Percentiles rank a stretch among this genome's conserved stretches.
These are phyloP conservation scores for Pararge aegeria DNA, from an alignment of 1,140 invertebrate genomes.

Conservation along the genomic window DNA sequence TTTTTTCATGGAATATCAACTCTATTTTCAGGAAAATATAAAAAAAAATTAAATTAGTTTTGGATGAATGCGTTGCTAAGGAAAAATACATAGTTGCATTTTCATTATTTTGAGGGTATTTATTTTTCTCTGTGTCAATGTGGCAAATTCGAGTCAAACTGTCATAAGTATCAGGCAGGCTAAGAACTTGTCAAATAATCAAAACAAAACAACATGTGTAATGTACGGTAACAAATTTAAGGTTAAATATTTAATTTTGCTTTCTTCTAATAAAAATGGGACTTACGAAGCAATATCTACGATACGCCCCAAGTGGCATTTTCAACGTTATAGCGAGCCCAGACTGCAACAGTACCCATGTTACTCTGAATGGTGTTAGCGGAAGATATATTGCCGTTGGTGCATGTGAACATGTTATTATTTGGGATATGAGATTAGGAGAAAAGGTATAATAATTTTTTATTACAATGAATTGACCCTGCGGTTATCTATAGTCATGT, in stretches of 20 bases:
- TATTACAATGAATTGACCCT: background rate
- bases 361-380: slow-evolving; percentile 86
- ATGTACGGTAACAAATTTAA: background rate
- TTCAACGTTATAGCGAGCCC: slow-evolving; percentile 93
- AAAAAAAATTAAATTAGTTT: too few relatives aligned
- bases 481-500: too few relatives aligned
- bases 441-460: slow-evolving; percentile 85
- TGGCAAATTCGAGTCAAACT: too few relatives aligned
- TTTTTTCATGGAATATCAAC: too few relatives aligned
- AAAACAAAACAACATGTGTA: slow-evolving; percentile 39
- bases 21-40: too few relatives aligned
- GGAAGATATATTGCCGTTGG: slow-evolving; percentile 92
- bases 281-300: slow-evolving; percentile 97
- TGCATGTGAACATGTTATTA: slow-evolving; percentile 94
- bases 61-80: too few relatives aligned
- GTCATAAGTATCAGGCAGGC: too few relatives aligned
- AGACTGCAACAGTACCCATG: slow-evolving; percentile 89
- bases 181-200: too few relatives aligned
- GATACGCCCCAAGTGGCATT: slow-evolving; percentile 89
- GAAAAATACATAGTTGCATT: too few relatives aligned
- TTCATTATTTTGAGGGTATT: too few relatives aligned
- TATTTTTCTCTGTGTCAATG: too few relatives aligned
- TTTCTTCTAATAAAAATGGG: slow-evolving; percentile 85
- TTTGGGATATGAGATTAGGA: slow-evolving; percentile 95
- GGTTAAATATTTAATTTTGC: slow-evolving; percentile 12